Conservation (phyloP, 2,797 vertebrate species). For the Dermochelys coriacea region DNA sequence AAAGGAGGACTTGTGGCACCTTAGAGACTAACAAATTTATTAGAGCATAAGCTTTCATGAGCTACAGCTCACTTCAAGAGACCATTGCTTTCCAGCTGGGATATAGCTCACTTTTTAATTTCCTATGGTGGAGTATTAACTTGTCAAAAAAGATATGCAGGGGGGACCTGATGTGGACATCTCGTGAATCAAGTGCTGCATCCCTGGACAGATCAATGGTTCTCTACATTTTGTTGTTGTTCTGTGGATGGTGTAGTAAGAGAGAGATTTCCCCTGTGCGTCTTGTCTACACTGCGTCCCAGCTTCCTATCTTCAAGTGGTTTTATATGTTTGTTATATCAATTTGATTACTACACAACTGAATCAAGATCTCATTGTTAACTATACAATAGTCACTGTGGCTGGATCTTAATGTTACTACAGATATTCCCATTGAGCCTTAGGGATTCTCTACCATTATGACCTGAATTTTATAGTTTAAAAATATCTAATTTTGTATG, state of each 20-base stretch:
- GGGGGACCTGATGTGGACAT: not conserved
- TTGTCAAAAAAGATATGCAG: not conserved
- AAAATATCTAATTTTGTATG: not conserved
- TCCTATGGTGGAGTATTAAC: fast-evolving
- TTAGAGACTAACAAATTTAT: too few species aligned
- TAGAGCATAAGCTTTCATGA: too few species aligned
- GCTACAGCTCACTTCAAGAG: too few species aligned
- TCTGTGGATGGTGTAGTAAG: not conserved
- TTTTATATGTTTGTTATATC: not conserved
- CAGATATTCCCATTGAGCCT: not conserved
- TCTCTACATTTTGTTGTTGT: not conserved
- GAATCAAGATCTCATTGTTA: not conserved
- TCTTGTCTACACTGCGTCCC: not conserved
- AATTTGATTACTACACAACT: not conserved
- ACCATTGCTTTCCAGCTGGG: fast-evolving
- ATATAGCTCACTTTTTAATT: fast-evolving
- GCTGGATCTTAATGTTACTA: not conserved
- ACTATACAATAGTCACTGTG: not conserved
- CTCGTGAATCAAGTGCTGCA: not conserved
- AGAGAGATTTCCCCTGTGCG: not conserved
- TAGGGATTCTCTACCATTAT: not conserved
- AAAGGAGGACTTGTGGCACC: too few species aligned
- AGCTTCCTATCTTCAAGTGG: not conserved
- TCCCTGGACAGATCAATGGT: not conserved
- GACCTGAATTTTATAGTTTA: not conserved